These are phyloP conservation scores for Drosophila nr. perissopoda DNA, from an alignment of 2,888 invertebrate genomes.

Conservation along the genomic window DNA sequence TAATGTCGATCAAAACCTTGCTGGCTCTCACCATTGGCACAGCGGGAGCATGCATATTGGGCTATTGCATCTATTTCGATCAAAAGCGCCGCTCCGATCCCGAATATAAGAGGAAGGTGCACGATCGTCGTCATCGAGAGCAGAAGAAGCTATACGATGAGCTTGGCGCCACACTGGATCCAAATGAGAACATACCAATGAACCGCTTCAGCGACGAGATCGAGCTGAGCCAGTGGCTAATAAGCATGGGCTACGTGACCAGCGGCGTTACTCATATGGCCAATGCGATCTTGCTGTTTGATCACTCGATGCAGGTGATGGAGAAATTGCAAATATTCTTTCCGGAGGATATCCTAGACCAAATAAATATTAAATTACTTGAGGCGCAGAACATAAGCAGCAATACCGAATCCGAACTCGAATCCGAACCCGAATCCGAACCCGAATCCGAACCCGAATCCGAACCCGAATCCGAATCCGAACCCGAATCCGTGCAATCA, in stretches of 20 bases:
- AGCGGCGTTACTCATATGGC: slow-evolving; percentile 38
- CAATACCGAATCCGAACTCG: not conserved
- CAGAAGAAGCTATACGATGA: not conserved
- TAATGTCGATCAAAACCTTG: slow-evolving; percentile 9
- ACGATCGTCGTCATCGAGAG: slow-evolving; percentile 25
- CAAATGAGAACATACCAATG: not conserved
- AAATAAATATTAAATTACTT: slow-evolving; percentile 17
- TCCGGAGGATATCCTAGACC: slow-evolving; percentile 11
- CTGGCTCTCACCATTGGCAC: slow-evolving; percentile 25
- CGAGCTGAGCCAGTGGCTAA: slow-evolving; percentile 23
- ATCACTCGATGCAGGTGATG: slow-evolving; percentile 20
- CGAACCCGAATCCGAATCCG: too few relatives aligned
- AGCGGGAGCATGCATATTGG: slow-evolving; percentile 24
- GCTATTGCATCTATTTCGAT: slow-evolving; percentile 56
- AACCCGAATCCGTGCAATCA: too few relatives aligned
- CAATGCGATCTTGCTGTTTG: slow-evolving; percentile 38
- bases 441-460: too few relatives aligned
- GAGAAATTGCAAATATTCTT: slow-evolving; percentile 14
- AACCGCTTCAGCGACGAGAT: slow-evolving; percentile 27
- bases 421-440: too few relatives aligned
- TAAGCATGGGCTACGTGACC: slow-evolving; percentile 14
- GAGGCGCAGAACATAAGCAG: slow-evolving; percentile 10
- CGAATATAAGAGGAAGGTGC: slow-evolving; percentile 41
- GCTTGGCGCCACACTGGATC: too few relatives aligned
- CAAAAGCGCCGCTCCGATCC: slow-evolving; percentile 50